Conservation (phyloP, 2,888 invertebrate species). For the Fragum sueziense region DNA sequence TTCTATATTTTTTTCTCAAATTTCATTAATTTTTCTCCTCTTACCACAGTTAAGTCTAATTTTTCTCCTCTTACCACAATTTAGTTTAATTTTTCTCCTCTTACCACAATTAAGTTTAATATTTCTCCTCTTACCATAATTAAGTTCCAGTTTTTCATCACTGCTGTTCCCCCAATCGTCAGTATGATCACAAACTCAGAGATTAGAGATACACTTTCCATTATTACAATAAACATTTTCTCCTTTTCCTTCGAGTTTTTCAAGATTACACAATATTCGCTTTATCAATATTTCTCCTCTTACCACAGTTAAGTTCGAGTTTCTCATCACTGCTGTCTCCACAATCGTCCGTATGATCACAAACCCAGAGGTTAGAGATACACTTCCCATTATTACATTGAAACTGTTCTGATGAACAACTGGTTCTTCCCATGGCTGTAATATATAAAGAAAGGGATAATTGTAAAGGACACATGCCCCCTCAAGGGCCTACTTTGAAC, state of each 20-base stretch:
- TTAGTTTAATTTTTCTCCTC: no score
- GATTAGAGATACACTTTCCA: constrained; percentile 75
- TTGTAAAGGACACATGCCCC: no score
- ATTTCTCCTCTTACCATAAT: constrained; percentile 76
- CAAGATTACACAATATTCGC: no score
- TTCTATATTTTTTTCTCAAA: no score
- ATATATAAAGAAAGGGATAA: background rate
- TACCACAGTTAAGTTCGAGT: constrained; percentile 69
- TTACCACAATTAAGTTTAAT: no score
- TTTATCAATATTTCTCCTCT: no score
- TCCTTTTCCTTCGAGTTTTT: no score
- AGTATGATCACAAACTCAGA: constrained; percentile 93
- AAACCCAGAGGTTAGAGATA: constrained; percentile 83
- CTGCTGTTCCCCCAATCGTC: constrained; percentile 93
- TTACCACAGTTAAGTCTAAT: no score
- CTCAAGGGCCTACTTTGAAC: no score
- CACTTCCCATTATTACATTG: constrained; percentile 79
- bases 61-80: no score
- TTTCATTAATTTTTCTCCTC: no score
- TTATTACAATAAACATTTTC: constrained; percentile 81
- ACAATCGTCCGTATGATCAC: constrained; percentile 99
- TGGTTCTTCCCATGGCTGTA: constrained; percentile 4
- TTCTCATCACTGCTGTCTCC: constrained; percentile 86
- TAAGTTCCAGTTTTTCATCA: constrained; percentile 80
- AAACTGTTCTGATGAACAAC: constrained; percentile 77